Evolutionary conservation across 1,140 invertebrate species (phyloP), one percentile per base, ranked within the genome.

Genomic region (Sesamia nonagrioides): DNA sequence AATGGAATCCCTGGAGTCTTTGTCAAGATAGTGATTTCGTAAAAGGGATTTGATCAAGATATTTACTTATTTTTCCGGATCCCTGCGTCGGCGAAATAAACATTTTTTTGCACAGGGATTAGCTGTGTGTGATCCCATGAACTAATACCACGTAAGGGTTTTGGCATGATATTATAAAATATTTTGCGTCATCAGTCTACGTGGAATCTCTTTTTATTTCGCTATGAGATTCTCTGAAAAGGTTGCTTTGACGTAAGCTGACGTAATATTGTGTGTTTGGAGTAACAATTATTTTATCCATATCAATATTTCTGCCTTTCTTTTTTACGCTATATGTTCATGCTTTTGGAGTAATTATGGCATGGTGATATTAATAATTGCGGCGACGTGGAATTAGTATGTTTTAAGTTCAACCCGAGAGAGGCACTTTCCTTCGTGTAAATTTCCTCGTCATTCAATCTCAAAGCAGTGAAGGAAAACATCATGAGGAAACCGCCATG

Each of bases 81-180:
- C 73, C 58, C 45, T 74, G 50, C 54, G 72, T 60, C 45, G 50
- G 21, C 56, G 18, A 60, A 73, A 75, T 63, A 75, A 63, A 60
- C 27, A 50, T 75, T 75, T 63, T n/a, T 75, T 61, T 61, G 56
- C 40, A 27, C 17, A 74, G 6, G 42, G 58, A 61, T 75, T 63
- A 61, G 73, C 63, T 75, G 73, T 61, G 73, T 75, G 73, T 61
- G 73, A 61, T 48, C 56, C 73, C 73, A 61, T 75, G 73, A 58
- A 61, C 56, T 75, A 74, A 58, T 75, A 61, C 73, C 42, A 75
- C 73, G 73, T 42, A 75, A 75, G 56, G 73, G 73, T 75, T 75
- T 61, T 50, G 73, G 40, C 33, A 48, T 63, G 40, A 75, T 75
- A 75, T 61, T 75, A 75, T 75, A 63, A 61, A 61, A 75, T 61